Percentiles rank a stretch among this genome's conserved stretches.
Conservation (phyloP, 2,888 invertebrate species). For the Drosophila neotestacea region DNA sequence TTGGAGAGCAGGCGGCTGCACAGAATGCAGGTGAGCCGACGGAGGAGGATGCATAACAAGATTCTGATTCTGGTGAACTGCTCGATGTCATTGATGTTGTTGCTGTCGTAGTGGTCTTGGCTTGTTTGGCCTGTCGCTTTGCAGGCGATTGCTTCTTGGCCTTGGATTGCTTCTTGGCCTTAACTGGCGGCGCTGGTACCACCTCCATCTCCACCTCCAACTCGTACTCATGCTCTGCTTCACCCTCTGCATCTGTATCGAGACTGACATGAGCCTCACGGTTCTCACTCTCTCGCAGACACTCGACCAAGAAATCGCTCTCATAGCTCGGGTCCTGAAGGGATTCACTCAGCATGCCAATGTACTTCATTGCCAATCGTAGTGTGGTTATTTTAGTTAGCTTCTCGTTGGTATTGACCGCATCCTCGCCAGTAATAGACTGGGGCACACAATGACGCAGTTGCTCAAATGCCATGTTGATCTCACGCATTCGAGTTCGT, state of each 20-base stretch:
- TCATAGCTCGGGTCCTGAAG: constrained; percentile 86
- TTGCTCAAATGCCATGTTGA: constrained; percentile 94
- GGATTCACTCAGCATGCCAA: constrained; percentile 90
- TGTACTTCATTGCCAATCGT: constrained; percentile 94
- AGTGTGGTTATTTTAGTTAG: constrained; percentile 96
- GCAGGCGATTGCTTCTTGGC: constrained; percentile 51
- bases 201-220: constrained; percentile 25
- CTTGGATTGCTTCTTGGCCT: constrained; percentile 47
- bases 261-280: constrained; percentile 47
- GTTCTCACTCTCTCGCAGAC: constrained; percentile 69
- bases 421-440: constrained; percentile 81
- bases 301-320: constrained; percentile 77
- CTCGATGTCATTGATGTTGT: constrained; percentile 5
- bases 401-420: constrained; percentile 89
- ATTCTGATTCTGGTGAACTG: constrained; percentile 69
- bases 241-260: constrained; percentile 47
- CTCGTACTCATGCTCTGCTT: constrained; percentile 36
- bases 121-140: constrained; percentile 55
- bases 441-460: constrained; percentile 91
- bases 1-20: constrained; percentile 64
- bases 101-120: constrained; percentile 24
- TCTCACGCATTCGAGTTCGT: constrained; percentile 94
- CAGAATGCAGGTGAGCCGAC: constrained; percentile 69
- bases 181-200: constrained; percentile 27
- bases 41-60: constrained; percentile 68